phyloP scores from a whole-genome alignment of 2,797 vertebrate species.

The Lophius americanus region DNA sequence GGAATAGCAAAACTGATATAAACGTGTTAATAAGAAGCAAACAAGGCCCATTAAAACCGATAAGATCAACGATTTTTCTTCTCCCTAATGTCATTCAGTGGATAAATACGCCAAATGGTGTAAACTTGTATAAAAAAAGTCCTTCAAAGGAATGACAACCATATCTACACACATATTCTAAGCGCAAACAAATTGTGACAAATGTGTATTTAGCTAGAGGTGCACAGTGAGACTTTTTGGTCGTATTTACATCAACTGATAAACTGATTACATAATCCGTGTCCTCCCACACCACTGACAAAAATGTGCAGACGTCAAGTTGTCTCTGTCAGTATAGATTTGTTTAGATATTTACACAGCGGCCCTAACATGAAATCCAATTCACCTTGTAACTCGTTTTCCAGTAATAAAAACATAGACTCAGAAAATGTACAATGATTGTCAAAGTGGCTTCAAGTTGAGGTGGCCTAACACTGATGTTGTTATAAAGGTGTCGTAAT shows the following conservation, averaged over 20 bases:
- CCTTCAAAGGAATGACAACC: conserved; percentile 59
- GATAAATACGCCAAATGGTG: conserved; percentile 64
- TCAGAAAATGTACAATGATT: conserved; percentile 54
- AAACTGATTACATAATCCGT: conserved; percentile 55
- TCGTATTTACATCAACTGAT: conserved; percentile 77
- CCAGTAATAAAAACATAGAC: conserved; percentile 78
- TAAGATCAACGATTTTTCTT: conserved; percentile 56
- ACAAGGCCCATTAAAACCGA: conserved; percentile 48
- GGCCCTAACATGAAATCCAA: conserved; percentile 50
- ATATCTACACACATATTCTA: conserved; percentile 67
- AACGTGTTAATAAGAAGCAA: conserved; percentile 24
- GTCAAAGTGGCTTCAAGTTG: conserved; percentile 74
- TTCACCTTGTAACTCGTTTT: conserved; percentile 65
- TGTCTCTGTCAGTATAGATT: conserved; percentile 57
- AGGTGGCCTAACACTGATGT: conserved; percentile 66
- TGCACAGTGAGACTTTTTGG: conserved; percentile 72
- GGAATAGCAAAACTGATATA: conserved; percentile 15
- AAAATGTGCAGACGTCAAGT: conserved; percentile 56
- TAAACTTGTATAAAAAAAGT: conserved; percentile 53
- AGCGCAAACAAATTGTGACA: conserved; percentile 77
- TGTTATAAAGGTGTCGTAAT: conserved; percentile 32
- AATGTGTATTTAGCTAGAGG: conserved; percentile 73
- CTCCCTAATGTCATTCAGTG: conserved; percentile 46
- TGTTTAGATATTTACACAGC: conserved; percentile 78
- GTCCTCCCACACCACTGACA: conserved; percentile 60